These are phyloP conservation scores for Siniperca scherzeri DNA, from an alignment of 2,797 vertebrate genomes.

Conservation along the genomic window DNA sequence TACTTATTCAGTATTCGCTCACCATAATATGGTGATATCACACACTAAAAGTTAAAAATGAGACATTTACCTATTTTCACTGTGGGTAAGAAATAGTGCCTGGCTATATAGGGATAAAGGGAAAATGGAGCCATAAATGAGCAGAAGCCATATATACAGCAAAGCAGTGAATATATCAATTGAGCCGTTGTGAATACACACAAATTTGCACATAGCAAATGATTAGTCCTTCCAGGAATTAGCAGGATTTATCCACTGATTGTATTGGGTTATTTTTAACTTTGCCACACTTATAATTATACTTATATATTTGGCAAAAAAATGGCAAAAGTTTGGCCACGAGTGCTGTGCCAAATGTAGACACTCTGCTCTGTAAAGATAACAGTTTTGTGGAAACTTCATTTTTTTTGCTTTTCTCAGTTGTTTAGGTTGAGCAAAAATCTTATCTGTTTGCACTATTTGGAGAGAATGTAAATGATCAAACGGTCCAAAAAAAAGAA, in stretches of 20 bases:
- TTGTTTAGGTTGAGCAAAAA: slow-evolving; percentile 15
- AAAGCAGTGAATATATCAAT: slow-evolving; percentile 51
- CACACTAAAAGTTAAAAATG: slow-evolving; percentile 51
- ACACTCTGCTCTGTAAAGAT: slow-evolving; percentile 19
- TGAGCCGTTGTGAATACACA: slow-evolving; percentile 50
- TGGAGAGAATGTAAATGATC: slow-evolving; percentile 57
- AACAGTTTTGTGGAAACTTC: slow-evolving; percentile 3
- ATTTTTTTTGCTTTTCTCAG: background rate
- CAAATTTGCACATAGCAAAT: slow-evolving; percentile 57
- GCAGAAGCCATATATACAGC: slow-evolving; percentile 84
- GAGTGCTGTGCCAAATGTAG: slow-evolving; percentile 15
- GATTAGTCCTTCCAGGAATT: slow-evolving; percentile 45
- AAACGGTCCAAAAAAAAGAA: slow-evolving; percentile 6
- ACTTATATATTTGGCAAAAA: slow-evolving; percentile 17
- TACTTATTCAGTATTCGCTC: slow-evolving; percentile 57
- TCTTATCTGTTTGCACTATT: slow-evolving; percentile 58
- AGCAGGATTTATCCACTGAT: slow-evolving; percentile 33
- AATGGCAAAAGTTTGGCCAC: background rate
- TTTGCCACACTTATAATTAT: slow-evolving; percentile 15
- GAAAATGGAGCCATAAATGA: slow-evolving; percentile 79
- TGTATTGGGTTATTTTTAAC: slow-evolving; percentile 21
- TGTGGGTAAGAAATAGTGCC: slow-evolving; percentile 63
- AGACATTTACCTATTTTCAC: slow-evolving; percentile 52
- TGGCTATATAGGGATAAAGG: slow-evolving; percentile 70
- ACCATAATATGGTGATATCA: slow-evolving; percentile 33